A percentile compares a stretch with the other conserved stretches of the same genome.
These are phyloP conservation scores for Netelia virgata DNA, from an alignment of 2,888 invertebrate genomes.

Conservation along the genomic window DNA sequence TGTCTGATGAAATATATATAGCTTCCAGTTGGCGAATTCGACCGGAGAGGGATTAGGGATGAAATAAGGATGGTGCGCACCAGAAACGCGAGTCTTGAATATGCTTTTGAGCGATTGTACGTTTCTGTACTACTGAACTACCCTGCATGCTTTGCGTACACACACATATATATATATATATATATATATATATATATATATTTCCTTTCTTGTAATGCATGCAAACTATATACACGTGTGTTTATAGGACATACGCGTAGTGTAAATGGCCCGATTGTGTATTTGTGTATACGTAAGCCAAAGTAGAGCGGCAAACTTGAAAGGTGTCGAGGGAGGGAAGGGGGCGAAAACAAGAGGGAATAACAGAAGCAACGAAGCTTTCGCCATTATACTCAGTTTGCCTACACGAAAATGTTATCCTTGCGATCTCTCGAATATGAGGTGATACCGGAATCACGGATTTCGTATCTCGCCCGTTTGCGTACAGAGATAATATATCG, in stretches of 20 bases:
- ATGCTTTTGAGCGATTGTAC: constrained; percentile 24
- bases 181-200: too few relatives aligned
- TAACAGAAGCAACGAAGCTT: constrained; percentile 38
- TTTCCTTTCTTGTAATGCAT: constrained; percentile 21
- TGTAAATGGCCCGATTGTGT: neutral
- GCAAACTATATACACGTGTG: neutral
- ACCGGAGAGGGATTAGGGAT: constrained; percentile 45
- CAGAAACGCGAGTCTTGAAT: constrained; percentile 24
- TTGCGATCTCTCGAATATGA: constrained; percentile 30
- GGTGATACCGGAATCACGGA: constrained; percentile 21
- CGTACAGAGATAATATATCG: neutral
- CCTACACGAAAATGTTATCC: constrained; percentile 53
- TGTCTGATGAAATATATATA: neutral
- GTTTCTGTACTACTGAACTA: neutral
- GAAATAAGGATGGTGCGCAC: constrained; percentile 39
- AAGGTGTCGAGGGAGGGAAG: neutral
- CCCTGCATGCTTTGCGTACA: constrained; percentile 6
- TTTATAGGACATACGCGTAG: neutral
- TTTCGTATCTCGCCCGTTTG: constrained; percentile 1
- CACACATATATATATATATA: constrained; percentile 31
- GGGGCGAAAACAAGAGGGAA: constrained; percentile 37
- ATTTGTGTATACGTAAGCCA: constrained; percentile 31
- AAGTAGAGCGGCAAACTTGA: constrained; percentile 39
- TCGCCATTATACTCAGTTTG: constrained; percentile 53
- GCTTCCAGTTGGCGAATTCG: constrained; percentile 49